Conservation (phyloP, 1,140 invertebrate species). For the Trissolcus basalis region DNA sequence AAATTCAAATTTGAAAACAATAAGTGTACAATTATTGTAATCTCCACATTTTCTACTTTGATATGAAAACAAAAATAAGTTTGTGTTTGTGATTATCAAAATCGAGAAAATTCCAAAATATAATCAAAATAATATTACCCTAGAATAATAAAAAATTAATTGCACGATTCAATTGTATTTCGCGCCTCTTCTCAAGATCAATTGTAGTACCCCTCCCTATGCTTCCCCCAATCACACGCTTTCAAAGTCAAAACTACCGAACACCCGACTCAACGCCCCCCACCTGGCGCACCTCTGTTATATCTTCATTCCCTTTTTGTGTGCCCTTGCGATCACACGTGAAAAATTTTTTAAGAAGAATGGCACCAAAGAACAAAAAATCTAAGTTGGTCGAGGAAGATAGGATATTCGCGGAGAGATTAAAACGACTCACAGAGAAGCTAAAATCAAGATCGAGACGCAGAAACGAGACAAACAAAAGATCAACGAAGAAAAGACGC, state of each 20-base stretch:
- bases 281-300: neutral
- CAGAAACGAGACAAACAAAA: too few species aligned
- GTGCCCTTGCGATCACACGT: neutral
- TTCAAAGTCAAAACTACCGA: neutral
- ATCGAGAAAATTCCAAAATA: too few species aligned
- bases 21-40: too few species aligned
- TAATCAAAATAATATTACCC: too few species aligned
- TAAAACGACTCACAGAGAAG: neutral
- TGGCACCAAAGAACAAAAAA: neutral
- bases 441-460: too few species aligned
- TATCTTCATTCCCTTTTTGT: neutral
- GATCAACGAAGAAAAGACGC: too few species aligned
- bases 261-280: neutral
- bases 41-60: too few species aligned
- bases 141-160: too few species aligned
- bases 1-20: too few species aligned
- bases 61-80: too few species aligned
- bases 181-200: constrained; percentile 1
- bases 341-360: neutral
- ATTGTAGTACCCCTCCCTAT: neutral
- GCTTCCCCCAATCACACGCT: neutral
- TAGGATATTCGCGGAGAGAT: neutral
- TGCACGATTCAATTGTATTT: constrained; percentile 1
- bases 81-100: too few species aligned
- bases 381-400: neutral